Percentiles rank a stretch among this genome's conserved stretches.
Evolutionary conservation across 1,140 invertebrate species (phyloP).

Genomic region (Zaprionus inermis): DNA sequence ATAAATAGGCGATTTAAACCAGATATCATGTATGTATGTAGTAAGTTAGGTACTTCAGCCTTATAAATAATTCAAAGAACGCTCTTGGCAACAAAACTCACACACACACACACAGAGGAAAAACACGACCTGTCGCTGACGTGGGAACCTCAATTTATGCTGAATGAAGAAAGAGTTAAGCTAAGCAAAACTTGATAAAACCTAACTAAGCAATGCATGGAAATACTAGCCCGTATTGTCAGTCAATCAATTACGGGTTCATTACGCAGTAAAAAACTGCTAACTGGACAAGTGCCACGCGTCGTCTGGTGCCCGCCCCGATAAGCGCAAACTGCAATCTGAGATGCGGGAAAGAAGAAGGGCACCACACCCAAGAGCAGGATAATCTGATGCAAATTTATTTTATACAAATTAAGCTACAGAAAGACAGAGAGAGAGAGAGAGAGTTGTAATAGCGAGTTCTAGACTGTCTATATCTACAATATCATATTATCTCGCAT

Average conservation of each 20-base stretch:
- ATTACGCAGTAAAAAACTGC: conserved; percentile 32
- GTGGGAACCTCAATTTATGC: conserved; percentile 43
- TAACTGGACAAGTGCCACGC: conserved; percentile 62
- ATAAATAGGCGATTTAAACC: conserved; percentile 12
- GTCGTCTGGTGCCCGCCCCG: conserved; percentile 41
- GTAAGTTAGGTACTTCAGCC: conserved; percentile 2
- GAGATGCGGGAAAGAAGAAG: not conserved
- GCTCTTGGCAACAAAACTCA: conserved; percentile 29
- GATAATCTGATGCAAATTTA: not conserved
- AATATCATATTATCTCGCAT: not conserved
- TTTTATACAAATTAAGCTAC: not conserved
- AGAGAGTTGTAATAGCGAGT: conserved; percentile 5
- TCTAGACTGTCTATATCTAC: not conserved
- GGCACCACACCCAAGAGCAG: not conserved
- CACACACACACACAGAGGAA: not conserved
- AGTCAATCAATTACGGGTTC: conserved; percentile 24
- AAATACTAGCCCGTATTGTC: conserved; percentile 3
- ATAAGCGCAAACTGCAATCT: conserved; percentile 35
- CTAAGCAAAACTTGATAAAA: conserved; percentile 6
- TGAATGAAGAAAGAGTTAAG: conserved; percentile 34
- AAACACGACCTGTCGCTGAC: conserved; percentile 24
- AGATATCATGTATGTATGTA: conserved; percentile 9
- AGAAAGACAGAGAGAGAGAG: not conserved
- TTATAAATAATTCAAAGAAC: conserved; percentile 42
- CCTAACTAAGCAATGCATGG: not conserved